phyloP scores from a whole-genome alignment of 2,113 vertebrate genomes.

The Stegastes partitus region DNA sequence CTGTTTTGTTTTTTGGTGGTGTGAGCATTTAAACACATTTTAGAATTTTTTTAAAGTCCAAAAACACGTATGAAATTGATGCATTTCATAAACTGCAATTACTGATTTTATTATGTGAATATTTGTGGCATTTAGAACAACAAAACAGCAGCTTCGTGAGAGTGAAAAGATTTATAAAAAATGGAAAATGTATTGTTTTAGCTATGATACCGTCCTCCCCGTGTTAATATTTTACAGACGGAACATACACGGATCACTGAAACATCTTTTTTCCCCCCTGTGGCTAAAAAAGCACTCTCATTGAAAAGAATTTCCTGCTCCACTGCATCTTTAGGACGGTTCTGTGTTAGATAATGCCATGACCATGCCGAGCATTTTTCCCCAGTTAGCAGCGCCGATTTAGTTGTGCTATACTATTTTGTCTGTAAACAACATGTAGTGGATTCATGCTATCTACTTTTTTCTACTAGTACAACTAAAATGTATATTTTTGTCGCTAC shows the following conservation, averaged over 20 bases:
- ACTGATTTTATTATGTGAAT: no score
- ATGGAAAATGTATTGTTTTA: not conserved
- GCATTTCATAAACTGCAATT: no score
- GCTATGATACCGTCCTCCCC: not conserved
- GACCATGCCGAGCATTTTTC: not conserved
- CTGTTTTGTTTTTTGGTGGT: not conserved
- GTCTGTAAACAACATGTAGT: no score
- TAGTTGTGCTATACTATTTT: no score
- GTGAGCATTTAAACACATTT: not conserved
- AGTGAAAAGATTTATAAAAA: not conserved
- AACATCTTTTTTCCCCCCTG: constrained; percentile 29
- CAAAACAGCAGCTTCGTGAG: not conserved
- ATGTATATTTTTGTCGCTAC: not conserved
- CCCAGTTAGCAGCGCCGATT: not conserved
- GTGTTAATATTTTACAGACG: constrained; percentile 1
- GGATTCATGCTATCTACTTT: no score
- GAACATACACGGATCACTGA: constrained; percentile 2
- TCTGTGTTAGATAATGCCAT: constrained; percentile 11
- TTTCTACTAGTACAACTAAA: no score
- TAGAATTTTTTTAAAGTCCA: not conserved
- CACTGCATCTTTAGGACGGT: constrained; percentile 57
- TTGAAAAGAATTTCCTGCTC: constrained; percentile 64
- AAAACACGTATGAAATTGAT: no score
- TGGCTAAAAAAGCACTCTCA: constrained; percentile 81
- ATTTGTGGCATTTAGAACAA: not conserved